Conservation (phyloP, 2,888 invertebrate genomes). For the Archaeoteleia sp. region DNA sequence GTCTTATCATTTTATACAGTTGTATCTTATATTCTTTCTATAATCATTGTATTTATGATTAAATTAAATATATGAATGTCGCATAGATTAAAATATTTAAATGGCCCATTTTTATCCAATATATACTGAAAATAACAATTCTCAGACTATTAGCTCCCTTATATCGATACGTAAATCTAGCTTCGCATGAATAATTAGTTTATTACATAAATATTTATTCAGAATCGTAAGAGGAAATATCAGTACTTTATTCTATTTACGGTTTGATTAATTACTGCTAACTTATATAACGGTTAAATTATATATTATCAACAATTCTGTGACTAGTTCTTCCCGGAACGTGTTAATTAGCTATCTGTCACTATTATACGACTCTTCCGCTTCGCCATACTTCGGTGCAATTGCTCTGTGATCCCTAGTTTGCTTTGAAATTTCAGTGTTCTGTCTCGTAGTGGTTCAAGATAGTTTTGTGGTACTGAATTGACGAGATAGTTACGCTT, state of each 20-base stretch:
- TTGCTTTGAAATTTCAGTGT: constrained; percentile 4
- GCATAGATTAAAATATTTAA: too few species aligned
- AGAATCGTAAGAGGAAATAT: not conserved
- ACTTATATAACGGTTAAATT: not conserved
- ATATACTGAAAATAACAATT: too few species aligned
- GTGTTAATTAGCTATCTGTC: not conserved
- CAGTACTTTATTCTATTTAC: too few species aligned
- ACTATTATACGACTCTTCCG: constrained; percentile 4
- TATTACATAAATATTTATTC: not conserved
- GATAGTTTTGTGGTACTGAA: constrained; percentile 10
- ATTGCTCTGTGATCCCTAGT: constrained; percentile 4
- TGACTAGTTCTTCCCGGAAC: constrained; percentile 1
- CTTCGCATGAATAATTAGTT: too few species aligned
- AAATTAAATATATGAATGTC: too few species aligned
- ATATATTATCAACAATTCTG: constrained; percentile 1
- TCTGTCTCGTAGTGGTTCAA: constrained; percentile 4
- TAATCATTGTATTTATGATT: not conserved
- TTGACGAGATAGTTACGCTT: constrained; percentile 15
- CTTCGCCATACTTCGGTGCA: constrained; percentile 1
- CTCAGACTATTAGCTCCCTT: too few species aligned
- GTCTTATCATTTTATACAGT: not conserved
- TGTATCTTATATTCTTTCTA: not conserved
- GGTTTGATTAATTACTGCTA: not conserved
- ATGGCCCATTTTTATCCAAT: too few species aligned
- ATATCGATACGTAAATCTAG: too few species aligned